These are phyloP conservation scores for Asarcornis scutulata DNA, from an alignment of 2,113 vertebrate genomes.

Conservation along the genomic window DNA sequence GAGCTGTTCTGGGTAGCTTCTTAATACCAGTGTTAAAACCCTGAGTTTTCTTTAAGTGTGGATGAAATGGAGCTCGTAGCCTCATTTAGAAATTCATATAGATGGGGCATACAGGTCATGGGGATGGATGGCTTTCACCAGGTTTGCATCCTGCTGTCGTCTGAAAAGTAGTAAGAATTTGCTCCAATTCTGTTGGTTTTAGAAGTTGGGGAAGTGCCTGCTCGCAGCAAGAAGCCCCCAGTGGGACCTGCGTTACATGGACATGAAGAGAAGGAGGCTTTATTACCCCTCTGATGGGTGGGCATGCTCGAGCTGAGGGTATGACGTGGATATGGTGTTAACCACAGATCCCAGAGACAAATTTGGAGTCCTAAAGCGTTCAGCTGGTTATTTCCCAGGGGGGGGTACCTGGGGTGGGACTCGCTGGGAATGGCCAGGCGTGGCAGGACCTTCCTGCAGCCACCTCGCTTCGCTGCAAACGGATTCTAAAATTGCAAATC, in stretches of 20 bases:
- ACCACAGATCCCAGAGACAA: background rate
- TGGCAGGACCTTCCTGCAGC: background rate
- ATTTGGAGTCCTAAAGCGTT: background rate
- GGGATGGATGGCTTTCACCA: background rate
- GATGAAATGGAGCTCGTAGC: background rate
- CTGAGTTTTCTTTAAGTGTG: background rate
- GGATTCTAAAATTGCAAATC: background rate
- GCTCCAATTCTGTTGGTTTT: accelerated
- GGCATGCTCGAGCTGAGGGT: no score
- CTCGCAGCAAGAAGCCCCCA: background rate
- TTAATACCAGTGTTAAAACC: background rate
- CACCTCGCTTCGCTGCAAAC: background rate
- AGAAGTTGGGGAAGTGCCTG: background rate
- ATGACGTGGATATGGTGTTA: no score
- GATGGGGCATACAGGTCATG: no score
- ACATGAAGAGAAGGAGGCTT: no score
- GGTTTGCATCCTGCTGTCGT: background rate
- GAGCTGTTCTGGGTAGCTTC: background rate
- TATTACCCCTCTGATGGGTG: no score
- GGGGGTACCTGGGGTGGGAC: background rate
- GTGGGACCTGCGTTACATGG: background rate
- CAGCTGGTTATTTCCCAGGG: background rate
- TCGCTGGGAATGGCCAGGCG: background rate
- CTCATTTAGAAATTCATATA: no score
- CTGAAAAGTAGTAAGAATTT: background rate